Percentiles rank a stretch among this genome's conserved stretches.
Conservation (phyloP, 35 echinoderm and acorn worm species). For the Lytechinus pictus region DNA sequence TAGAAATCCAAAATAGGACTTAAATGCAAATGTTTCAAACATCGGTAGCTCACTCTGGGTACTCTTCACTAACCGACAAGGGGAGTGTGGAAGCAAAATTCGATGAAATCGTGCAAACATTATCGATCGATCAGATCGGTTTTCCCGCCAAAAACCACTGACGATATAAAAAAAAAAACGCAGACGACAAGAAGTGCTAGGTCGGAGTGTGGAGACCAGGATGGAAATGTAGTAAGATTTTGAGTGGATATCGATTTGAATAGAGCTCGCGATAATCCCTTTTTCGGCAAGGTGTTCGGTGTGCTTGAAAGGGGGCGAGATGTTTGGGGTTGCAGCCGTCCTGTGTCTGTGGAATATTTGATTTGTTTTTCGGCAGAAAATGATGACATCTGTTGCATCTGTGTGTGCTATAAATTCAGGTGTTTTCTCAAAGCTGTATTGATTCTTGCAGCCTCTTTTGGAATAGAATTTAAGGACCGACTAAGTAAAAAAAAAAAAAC, state of each 20-base stretch:
- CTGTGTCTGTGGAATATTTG: slow-evolving; percentile 6
- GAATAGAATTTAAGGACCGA: neutral
- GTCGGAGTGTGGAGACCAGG: neutral
- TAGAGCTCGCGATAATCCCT: slow-evolving; percentile 17
- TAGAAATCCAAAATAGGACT: neutral
- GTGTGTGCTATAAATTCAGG: neutral
- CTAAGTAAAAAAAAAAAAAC: neutral
- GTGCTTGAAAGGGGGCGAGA: neutral
- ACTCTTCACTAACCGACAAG: neutral
- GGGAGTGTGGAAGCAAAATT: slow-evolving; percentile 16
- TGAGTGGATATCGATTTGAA: slow-evolving; percentile 27
- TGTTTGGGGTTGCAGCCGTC: neutral
- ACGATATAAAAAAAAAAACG: neutral
- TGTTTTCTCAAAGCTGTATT: neutral
- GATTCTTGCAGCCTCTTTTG: neutral
- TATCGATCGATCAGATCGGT: slow-evolving; percentile 30
- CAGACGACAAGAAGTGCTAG: neutral
- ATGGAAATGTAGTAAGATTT: slow-evolving; percentile 11
- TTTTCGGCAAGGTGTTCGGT: slow-evolving; percentile 9
- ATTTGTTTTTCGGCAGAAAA: neutral
- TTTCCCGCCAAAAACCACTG: slow-evolving; percentile 33
- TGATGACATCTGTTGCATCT: neutral
- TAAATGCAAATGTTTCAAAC: slow-evolving; percentile 4
- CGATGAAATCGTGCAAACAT: slow-evolving; percentile 19
- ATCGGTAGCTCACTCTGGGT: neutral